Evolutionary conservation across 2,888 invertebrate genomes (phyloP).

Genomic region (Diloba caeruleocephala): DNA sequence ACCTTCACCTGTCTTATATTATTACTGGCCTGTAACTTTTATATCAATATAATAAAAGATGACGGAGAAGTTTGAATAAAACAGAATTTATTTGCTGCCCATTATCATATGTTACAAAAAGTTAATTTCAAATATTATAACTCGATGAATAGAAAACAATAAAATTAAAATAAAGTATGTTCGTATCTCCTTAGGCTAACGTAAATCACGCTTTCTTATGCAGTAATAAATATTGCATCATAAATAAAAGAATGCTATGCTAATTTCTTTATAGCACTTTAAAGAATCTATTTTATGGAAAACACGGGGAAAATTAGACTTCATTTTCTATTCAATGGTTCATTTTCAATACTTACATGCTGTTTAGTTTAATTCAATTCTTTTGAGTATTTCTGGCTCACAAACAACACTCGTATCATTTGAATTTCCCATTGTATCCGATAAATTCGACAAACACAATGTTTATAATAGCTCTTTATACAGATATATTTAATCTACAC

Average conservation of each 20-base stretch:
- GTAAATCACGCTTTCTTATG: constrained; percentile 67
- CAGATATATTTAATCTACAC: constrained; percentile 24
- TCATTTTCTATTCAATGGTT: constrained; percentile 53
- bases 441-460: constrained; percentile 24
- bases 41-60: constrained; percentile 3
- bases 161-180: constrained; percentile 60
- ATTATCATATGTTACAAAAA: constrained; percentile 1
- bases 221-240: constrained; percentile 61
- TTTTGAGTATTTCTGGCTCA: constrained; percentile 16
- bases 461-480: constrained; percentile 28
- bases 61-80: constrained; percentile 5
- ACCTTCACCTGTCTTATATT: too few relatives aligned
- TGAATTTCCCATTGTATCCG: constrained; percentile 34
- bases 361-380: constrained; percentile 43
- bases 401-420: constrained; percentile 28
- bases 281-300: constrained; percentile 64
- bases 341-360: constrained; percentile 32
- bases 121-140: constrained; percentile 43
- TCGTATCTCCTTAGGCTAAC: constrained; percentile 57
- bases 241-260: constrained; percentile 64
- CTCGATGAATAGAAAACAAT: constrained; percentile 53
- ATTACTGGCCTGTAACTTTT: constrained; percentile 8
- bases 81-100: constrained; percentile 12
- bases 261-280: constrained; percentile 65
- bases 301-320: constrained; percentile 54